These are phyloP conservation scores for Ciconia maguari DNA, from an alignment of 2,113 vertebrate genomes.

Conservation along the genomic window DNA sequence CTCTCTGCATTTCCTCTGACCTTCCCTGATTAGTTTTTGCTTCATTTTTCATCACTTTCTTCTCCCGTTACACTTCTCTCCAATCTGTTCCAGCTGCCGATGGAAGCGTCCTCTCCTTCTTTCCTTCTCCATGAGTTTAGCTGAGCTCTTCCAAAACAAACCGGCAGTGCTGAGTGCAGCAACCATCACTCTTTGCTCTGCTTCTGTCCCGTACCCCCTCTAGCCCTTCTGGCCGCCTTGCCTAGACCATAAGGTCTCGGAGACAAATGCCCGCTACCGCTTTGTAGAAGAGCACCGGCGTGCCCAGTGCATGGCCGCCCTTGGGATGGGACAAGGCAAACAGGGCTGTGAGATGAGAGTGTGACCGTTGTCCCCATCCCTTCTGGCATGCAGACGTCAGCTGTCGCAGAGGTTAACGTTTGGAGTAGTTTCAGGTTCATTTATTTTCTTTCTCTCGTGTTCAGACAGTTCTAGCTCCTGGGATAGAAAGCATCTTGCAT, in stretches of 20 bases:
- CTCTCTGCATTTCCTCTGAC: background rate
- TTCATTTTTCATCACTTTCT: background rate
- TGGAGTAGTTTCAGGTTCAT: background rate
- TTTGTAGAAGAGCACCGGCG: background rate
- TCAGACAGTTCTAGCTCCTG: background rate
- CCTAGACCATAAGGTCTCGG: accelerated
- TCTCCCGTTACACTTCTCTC: background rate
- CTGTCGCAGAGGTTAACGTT: background rate
- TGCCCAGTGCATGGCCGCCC: accelerated
- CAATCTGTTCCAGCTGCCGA: accelerated
- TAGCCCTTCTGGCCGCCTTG: background rate
- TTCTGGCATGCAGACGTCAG: accelerated
- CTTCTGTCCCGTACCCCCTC: background rate
- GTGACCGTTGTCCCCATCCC: accelerated
- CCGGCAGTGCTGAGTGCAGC: accelerated
- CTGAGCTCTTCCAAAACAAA: background rate
- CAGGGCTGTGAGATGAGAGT: background rate
- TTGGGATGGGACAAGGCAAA: background rate
- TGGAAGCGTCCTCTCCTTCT: accelerated
- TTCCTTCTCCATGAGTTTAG: background rate
- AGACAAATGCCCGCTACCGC: background rate
- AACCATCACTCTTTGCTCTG: background rate
- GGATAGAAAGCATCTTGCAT: background rate
- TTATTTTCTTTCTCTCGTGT: background rate
- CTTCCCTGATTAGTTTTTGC: background rate